Conservation (phyloP, 2,797 vertebrate species). For the Pteropus rufus region DNA sequence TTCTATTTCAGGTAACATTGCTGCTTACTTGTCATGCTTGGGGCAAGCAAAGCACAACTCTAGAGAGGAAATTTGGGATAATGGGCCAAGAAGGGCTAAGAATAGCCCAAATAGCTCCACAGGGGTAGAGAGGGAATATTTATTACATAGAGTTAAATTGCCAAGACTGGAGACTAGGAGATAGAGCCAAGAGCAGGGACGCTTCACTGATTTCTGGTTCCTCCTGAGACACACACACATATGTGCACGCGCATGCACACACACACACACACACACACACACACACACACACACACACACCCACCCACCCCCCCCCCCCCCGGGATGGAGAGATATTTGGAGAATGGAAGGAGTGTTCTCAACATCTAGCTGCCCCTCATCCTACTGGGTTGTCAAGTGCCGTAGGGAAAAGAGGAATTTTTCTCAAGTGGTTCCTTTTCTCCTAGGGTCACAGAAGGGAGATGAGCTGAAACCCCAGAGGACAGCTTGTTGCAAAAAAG, state of each 20-base stretch:
- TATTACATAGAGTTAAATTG: background rate
- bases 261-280: background rate
- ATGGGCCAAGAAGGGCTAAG: background rate
- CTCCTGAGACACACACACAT: background rate
- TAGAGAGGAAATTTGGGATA: background rate
- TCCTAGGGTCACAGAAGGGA: background rate
- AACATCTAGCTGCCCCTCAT: background rate
- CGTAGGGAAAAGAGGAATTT: background rate
- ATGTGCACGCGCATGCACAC: too few relatives aligned
- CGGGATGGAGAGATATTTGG: background rate
- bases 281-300: rapidly evolving
- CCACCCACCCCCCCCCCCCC: rapidly evolving
- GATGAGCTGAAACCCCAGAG: background rate
- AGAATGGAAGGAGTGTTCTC: background rate
- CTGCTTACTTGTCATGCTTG: background rate
- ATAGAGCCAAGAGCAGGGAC: background rate
- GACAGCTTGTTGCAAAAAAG: background rate
- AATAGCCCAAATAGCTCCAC: background rate
- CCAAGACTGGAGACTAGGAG: background rate
- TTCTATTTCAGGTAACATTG: background rate
- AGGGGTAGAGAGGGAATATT: background rate
- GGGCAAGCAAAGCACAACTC: background rate
- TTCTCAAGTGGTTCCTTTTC: background rate
- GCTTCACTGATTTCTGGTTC: background rate
- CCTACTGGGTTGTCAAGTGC: background rate